Conservation (phyloP, 1,140 invertebrate species). For the Parasteatoda tepidariorum region DNA sequence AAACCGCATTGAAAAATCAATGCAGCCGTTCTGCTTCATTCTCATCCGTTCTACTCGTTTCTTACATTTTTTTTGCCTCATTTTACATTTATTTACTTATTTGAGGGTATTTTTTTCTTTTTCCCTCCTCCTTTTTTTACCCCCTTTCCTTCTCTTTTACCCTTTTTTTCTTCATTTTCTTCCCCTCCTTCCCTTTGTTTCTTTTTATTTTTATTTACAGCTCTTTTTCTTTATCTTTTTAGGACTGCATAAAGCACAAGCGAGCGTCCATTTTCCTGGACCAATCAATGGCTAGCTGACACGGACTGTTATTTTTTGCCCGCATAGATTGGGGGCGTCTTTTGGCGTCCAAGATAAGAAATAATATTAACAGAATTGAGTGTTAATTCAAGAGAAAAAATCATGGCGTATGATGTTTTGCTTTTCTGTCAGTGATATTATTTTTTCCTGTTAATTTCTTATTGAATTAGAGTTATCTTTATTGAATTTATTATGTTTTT, state of each 20-base stretch:
- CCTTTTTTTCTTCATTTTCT: neutral
- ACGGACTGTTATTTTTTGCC: conserved; percentile 58
- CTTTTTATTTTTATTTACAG: conserved; percentile 26
- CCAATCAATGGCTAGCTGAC: conserved; percentile 59
- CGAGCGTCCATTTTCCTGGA: conserved; percentile 33
- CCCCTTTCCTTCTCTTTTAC: neutral
- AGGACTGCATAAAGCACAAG: conserved; percentile 40
- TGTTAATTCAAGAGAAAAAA: too few relatives aligned
- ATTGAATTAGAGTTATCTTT: too few relatives aligned
- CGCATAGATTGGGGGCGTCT: conserved; percentile 49
- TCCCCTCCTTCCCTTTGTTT: conserved; percentile 1
- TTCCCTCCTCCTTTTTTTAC: neutral
- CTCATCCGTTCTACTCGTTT: conserved; percentile 10
- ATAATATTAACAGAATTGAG: too few relatives aligned
- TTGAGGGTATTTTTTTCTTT: conserved; percentile 42
- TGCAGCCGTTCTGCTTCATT: conserved; percentile 53
- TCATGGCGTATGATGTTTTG: too few relatives aligned
- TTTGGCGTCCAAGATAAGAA: neutral
- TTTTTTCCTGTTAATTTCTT: too few relatives aligned
- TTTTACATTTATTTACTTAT: conserved; percentile 60
- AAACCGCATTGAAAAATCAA: conserved; percentile 60
- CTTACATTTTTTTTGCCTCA: conserved; percentile 32
- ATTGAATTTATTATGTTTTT: too few relatives aligned
- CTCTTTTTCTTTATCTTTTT: conserved; percentile 18
- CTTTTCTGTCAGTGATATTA: too few relatives aligned